Base-by-base conservation (phyloP, 2,113 vertebrate species). In the Hippocampus comes region DNA sequence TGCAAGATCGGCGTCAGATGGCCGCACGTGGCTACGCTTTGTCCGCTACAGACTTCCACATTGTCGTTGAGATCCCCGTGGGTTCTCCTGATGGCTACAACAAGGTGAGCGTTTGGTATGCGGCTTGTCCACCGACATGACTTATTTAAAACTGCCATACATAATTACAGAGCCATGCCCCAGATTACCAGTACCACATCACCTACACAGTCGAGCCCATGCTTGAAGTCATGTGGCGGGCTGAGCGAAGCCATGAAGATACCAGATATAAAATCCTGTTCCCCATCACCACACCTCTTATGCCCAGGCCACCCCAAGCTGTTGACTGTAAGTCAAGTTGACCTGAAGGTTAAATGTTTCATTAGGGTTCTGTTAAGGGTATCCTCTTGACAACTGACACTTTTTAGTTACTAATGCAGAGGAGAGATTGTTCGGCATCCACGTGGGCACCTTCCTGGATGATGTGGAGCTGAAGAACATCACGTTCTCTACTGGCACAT, bases 41-140 rank as follows among this genome's bases (percentile, higher is more conserved):
- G 2, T 75, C n/a, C 0, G 77, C 86, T 43, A 91, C 87, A 6
- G 78, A 88, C 5, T 85, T 87, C 8, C 77, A 78, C 76, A 76
- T 94, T 55, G 64, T 78, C 21, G 4, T 93, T 18, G 93, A 89
- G 80, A 84, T 96, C 73, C 94, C 94, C 25, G 71, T 94, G 67
- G 94, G 94, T 43, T 86, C 93, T n/a, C 74, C 90, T 55, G 93
- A 94, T 74, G 93, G 94, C 5, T 91, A 89, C 80, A 95, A 91
- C 71, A 96, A 96, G 94, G 94, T 95, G 6, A 38, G 34, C 34
- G 6, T 38, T 25, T 11, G 86, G 14, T 25, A 30, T 43, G 0
- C 12, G 38, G 9, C 25, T 17, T 14, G 41, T 70, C 15, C 11
- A 25, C 5, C 63, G 75, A 17, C 59, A 70, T 38, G n/a, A 74